Percentiles rank a stretch among this genome's conserved stretches.
These are phyloP conservation scores for Gonioctena quinquepunctata DNA, from an alignment of 1,140 invertebrate genomes.

Conservation along the genomic window DNA sequence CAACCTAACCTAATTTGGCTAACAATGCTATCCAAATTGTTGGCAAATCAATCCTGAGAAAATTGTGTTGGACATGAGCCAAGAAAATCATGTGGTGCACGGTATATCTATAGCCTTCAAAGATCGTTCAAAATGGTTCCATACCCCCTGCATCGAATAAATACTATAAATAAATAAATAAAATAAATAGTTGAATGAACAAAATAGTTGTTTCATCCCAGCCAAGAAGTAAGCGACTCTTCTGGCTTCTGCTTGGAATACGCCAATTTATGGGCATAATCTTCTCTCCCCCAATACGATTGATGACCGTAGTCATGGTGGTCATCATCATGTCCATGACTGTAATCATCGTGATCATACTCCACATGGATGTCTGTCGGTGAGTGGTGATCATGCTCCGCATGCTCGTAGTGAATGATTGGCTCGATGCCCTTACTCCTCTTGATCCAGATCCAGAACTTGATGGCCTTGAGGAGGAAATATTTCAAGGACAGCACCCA, in stretches of 20 bases:
- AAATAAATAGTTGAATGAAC: not conserved
- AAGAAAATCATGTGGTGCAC: no score
- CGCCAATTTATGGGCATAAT: slow-evolving; percentile 5
- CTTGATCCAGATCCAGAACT: not conserved
- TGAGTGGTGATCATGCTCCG: not conserved
- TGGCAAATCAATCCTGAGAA: no score
- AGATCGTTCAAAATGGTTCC: no score
- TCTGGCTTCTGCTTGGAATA: slow-evolving; percentile 15
- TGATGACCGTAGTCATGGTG: not conserved
- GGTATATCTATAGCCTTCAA: no score
- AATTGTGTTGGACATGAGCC: no score
- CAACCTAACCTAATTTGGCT: no score
- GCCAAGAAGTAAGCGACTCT: not conserved
- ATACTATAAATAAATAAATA: not conserved
- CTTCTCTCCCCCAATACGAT: slow-evolving; percentile 1
- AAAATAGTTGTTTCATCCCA: no score
- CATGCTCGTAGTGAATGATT: not conserved
- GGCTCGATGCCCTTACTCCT: not conserved
- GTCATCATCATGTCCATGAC: not conserved
- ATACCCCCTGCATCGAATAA: no score
- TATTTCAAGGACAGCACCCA: not conserved
- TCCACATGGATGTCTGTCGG: not conserved
- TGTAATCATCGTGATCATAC: not conserved
- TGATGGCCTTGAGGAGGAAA: not conserved
- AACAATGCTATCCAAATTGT: no score